A percentile compares a stretch with the other conserved stretches of the same genome.
These are phyloP conservation scores for Barypeithes pellucidus DNA, from an alignment of 2,888 invertebrate species.

Conservation along the genomic window DNA sequence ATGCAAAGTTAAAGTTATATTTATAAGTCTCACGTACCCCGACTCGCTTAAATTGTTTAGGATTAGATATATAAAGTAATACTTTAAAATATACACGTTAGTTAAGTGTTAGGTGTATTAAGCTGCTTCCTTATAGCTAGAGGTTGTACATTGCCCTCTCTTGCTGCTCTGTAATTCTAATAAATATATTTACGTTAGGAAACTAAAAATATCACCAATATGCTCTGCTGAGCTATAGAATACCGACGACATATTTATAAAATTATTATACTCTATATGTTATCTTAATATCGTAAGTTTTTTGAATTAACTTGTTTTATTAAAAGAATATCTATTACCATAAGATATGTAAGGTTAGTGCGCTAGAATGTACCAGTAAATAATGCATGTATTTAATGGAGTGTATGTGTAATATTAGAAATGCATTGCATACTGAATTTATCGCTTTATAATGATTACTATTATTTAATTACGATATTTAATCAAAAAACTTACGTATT, in stretches of 20 bases:
- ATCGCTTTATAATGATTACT: background rate
- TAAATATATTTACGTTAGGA: conserved; percentile 38
- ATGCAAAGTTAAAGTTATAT: too few species aligned
- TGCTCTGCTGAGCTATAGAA: background rate
- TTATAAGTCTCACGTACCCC: too few species aligned
- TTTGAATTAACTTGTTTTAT: too few species aligned
- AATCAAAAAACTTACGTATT: conserved; percentile 10
- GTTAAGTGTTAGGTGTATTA: conserved; percentile 12
- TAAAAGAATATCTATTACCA: too few species aligned
- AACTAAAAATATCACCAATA: conserved; percentile 18
- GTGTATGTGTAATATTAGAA: background rate
- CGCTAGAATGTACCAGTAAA: too few species aligned
- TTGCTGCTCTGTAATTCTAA: conserved; percentile 55
- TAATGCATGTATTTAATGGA: background rate
- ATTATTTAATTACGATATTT: background rate
- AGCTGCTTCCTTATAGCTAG: conserved; percentile 44
- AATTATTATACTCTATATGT: too few species aligned
- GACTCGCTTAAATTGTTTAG: too few species aligned
- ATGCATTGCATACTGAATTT: too few species aligned
- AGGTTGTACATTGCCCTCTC: conserved; percentile 57
- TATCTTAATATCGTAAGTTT: too few species aligned
- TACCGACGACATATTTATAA: background rate
- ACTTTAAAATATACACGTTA: background rate
- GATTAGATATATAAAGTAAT: too few species aligned
- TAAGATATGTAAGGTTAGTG: too few species aligned